Percentiles rank a stretch among this genome's conserved stretches.
These are phyloP conservation scores for Pinna nobilis DNA, from an alignment of 1,140 invertebrate species.

Conservation along the genomic window DNA sequence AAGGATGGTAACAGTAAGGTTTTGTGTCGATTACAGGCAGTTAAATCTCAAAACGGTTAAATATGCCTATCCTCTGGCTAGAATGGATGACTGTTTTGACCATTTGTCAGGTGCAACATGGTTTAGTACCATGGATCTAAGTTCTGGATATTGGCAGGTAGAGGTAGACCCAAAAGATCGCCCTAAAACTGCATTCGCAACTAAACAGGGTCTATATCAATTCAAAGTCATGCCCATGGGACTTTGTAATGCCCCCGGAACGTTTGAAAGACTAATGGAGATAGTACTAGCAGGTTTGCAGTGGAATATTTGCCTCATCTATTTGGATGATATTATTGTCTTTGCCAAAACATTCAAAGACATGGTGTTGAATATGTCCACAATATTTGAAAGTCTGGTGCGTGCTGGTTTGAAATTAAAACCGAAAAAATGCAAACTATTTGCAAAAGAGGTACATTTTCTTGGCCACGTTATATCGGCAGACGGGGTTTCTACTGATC, in stretches of 20 bases:
- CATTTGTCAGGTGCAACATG: conserved; percentile 65
- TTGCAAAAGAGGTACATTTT: conserved; percentile 8
- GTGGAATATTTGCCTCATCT: conserved; percentile 1
- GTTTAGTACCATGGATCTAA: conserved; percentile 75
- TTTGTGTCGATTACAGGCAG: conserved; percentile 75
- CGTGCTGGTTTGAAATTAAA: conserved; percentile 1
- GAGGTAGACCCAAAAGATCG: conserved; percentile 59
- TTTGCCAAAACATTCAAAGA: neutral
- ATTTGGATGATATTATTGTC: conserved; percentile 5
- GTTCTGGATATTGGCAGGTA: conserved; percentile 69
- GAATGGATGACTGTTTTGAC: conserved; percentile 74
- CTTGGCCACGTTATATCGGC: conserved; percentile 10
- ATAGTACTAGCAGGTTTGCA: neutral
- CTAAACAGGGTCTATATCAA: neutral
- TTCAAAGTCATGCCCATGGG: conserved; percentile 6
- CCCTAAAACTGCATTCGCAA: conserved; percentile 65
- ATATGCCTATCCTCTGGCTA: conserved; percentile 77
- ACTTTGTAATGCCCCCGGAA: neutral
- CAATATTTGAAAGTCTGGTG: neutral
- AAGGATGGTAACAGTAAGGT: conserved; percentile 57
- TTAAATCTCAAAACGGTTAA: conserved; percentile 74
- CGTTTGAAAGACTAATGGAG: neutral
- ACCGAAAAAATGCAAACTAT: conserved; percentile 1
- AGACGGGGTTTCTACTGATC: conserved; percentile 2
- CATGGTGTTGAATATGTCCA: neutral